A percentile compares a stretch with the other conserved stretches of the same genome.
Evolutionary conservation across 2,113 vertebrate species (phyloP).

Genomic region (Zosterops hypoxanthus): DNA sequence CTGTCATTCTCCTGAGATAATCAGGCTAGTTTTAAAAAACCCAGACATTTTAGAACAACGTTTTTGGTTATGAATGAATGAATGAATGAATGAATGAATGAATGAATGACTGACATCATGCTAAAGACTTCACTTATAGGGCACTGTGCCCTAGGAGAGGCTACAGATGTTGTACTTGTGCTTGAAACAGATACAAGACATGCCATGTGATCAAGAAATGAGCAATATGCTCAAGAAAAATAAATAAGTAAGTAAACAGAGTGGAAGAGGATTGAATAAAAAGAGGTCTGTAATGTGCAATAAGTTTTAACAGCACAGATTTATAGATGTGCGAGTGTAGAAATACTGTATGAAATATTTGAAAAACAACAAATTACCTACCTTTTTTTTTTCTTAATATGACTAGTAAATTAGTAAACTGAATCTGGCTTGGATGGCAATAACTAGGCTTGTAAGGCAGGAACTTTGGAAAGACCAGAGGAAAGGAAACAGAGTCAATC

Average conservation of each 20-base stretch:
- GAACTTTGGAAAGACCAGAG: background rate
- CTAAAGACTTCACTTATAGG: background rate
- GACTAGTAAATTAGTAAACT: too few species aligned
- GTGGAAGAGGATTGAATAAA: background rate
- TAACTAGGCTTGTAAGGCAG: background rate
- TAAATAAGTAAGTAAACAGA: background rate
- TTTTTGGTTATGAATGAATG: background rate
- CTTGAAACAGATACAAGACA: background rate
- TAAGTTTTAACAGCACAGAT: background rate
- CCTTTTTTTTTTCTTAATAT: background rate
- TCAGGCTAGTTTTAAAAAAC: background rate
- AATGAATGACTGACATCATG: background rate
- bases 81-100: background rate
- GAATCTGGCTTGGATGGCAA: background rate
- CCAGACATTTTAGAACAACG: background rate
- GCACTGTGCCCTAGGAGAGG: background rate
- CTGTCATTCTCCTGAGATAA: background rate
- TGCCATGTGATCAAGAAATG: background rate
- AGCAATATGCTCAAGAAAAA: background rate
- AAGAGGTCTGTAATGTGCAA: background rate
- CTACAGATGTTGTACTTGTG: background rate
- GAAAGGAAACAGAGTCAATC: background rate
- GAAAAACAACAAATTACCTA: background rate
- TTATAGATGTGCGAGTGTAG: background rate
- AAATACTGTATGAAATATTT: background rate